Evolutionary conservation across 2,113 vertebrate genomes (phyloP), one percentile per base, ranked within the genome.

Genomic region (Clinocottus analis): DNA sequence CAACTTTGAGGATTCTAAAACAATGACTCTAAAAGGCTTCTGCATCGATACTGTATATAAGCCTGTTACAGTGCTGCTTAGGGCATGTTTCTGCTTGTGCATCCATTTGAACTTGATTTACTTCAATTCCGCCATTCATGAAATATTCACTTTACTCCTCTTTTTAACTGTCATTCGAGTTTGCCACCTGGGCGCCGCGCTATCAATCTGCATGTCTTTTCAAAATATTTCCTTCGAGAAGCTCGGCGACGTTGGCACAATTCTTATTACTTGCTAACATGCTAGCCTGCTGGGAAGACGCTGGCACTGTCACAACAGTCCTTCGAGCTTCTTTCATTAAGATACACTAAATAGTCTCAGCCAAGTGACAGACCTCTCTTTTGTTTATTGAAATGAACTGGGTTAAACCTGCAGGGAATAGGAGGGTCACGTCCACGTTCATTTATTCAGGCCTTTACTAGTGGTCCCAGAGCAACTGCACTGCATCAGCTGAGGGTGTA

Each of bases 401-500:
- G 41, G 35, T n/a, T 60, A 51, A 12, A 33, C n/a, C 23, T 77
- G 53, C 14, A 25, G 19, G 41, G 19, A 72, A 33, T 7, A 12
- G 35, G 1, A 29, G 17, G 23, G 21, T 74, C 45, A 41, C 27
- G 1, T 59, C 25, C 17, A 64, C 25, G 17, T 65, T 79, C 10
- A 72, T 65, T 61, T 16, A 63, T 63, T 16, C 16, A n/a, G 37
- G 19, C 9, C 12, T 75, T 61, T 68, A 12, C 25, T 7, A 43
- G 19, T 55, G 14, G 58, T 73, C 77, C 74, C 64, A 31, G 37
- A 45, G 41, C n/a, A 37, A 25, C 31, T 63, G 12, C 25, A 64
- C 31, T 55, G 19, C 47, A 79, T 47, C 39, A 68, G 35, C 43
- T 61, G 31, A 66, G 58, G 35, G 35, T 67, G 13, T 55, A 56